Evolutionary conservation across 2,113 vertebrate species (phyloP).

Genomic region (Peromyscus maniculatus): DNA sequence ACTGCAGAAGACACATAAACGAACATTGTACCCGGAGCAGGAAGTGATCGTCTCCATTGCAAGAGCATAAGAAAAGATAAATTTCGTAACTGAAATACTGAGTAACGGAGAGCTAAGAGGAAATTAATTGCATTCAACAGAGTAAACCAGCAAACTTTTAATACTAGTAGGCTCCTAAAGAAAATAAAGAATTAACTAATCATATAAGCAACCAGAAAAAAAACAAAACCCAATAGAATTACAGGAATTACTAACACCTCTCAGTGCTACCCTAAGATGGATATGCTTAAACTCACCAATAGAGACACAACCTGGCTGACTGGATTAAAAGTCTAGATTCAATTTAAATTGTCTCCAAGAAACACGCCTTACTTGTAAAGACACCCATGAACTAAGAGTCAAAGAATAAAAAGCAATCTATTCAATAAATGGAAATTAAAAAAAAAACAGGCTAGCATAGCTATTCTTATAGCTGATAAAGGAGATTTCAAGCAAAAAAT

Average conservation of each 20-base stretch:
- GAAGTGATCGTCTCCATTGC: not conserved
- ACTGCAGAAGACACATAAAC: not conserved
- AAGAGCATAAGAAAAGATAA: not conserved
- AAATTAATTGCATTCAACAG: not conserved
- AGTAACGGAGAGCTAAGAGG: not conserved
- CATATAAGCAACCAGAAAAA: not conserved
- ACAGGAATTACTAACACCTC: not conserved
- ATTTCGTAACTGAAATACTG: not conserved
- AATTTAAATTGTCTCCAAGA: not conserved
- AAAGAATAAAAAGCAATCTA: not conserved
- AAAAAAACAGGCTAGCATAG: not conserved
- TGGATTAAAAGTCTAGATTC: not conserved
- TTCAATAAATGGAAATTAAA: not conserved
- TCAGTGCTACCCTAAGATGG: not conserved
- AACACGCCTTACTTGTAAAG: not conserved
- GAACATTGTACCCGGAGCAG: not conserved
- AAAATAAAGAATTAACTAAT: not conserved
- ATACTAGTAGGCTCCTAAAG: not conserved
- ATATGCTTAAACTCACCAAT: not conserved
- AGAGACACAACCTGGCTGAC: not conserved
- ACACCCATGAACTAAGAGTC: not conserved
- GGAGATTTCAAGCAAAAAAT: not conserved
- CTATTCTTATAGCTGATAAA: not conserved
- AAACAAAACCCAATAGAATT: not conserved
- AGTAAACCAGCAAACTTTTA: not conserved